These are phyloP conservation scores for Ormyrus pomaceus DNA, from an alignment of 2,888 invertebrate species.

Conservation along the genomic window DNA sequence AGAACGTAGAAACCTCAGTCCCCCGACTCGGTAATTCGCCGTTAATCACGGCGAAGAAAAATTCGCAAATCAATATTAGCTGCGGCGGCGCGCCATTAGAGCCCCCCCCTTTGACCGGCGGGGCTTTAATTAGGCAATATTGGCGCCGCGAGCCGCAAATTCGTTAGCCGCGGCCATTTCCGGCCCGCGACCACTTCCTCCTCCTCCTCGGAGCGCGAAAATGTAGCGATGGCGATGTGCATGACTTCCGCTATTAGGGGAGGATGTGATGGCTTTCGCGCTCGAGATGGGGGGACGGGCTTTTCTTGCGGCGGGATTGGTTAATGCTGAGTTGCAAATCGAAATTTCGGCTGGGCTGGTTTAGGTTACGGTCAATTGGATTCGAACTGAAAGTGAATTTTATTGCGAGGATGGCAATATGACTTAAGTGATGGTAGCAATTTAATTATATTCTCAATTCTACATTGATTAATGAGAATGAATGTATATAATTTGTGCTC, in stretches of 20 bases:
- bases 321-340: too few species aligned
- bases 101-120: neutral
- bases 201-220: too few species aligned
- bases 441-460: too few species aligned
- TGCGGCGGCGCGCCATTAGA: neutral
- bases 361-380: too few species aligned
- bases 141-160: constrained; percentile 23
- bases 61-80: constrained; percentile 17
- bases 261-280: neutral
- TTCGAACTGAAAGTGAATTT: too few species aligned
- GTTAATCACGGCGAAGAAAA: neutral
- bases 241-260: constrained; percentile 11
- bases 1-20: too few species aligned
- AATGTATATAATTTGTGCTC: too few species aligned
- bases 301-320: too few species aligned
- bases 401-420: too few species aligned
- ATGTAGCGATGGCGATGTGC: neutral
- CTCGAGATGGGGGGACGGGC: neutral
- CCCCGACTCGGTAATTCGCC: neutral
- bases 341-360: too few species aligned
- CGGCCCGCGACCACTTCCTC: neutral
- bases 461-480: too few species aligned
- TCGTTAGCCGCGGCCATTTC: constrained; percentile 36
- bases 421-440: too few species aligned
- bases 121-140: constrained; percentile 44